Evolutionary conservation across 2,888 invertebrate genomes (phyloP).

Genomic region (Acanthosepion lycidas): DNA sequence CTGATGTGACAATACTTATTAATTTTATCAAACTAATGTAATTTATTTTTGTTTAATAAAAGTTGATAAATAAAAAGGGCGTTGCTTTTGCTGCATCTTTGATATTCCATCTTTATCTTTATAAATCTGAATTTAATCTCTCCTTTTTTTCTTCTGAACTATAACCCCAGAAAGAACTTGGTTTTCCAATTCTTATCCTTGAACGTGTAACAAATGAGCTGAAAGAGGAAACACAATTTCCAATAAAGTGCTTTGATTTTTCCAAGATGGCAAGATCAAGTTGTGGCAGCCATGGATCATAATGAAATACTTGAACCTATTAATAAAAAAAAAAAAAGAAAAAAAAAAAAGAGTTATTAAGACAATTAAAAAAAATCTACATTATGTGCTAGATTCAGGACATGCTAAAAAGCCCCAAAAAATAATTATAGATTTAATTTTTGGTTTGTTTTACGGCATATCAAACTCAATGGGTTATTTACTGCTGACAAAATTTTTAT

Average conservation of each 20-base stretch:
- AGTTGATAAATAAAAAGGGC: no score
- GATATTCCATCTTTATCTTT: not conserved
- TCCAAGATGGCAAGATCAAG: slow-evolving; percentile 72
- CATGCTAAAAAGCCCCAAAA: no score
- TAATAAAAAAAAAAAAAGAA: slow-evolving; percentile 49
- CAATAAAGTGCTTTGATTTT: slow-evolving; percentile 71
- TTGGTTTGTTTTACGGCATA: no score
- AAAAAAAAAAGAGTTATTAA: slow-evolving; percentile 50
- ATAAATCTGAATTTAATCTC: not conserved
- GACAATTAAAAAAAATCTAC: slow-evolving; percentile 38
- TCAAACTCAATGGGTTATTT: no score
- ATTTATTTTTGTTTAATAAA: no score
- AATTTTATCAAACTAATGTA: no score
- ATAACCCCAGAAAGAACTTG: slow-evolving; percentile 66
- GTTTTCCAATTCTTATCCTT: slow-evolving; percentile 60
- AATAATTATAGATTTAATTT: no score
- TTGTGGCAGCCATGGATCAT: slow-evolving; percentile 72
- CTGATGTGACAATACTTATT: no score
- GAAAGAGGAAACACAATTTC: slow-evolving; percentile 74
- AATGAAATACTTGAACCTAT: slow-evolving; percentile 68
- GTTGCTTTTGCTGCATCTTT: no score
- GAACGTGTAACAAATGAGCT: slow-evolving; percentile 71
- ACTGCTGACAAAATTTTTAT: no score
- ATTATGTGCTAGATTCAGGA: not conserved
- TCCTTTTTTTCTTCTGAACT: not conserved